phyloP scores from a whole-genome alignment of 1,140 invertebrate species.

The Octopus sinensis region DNA sequence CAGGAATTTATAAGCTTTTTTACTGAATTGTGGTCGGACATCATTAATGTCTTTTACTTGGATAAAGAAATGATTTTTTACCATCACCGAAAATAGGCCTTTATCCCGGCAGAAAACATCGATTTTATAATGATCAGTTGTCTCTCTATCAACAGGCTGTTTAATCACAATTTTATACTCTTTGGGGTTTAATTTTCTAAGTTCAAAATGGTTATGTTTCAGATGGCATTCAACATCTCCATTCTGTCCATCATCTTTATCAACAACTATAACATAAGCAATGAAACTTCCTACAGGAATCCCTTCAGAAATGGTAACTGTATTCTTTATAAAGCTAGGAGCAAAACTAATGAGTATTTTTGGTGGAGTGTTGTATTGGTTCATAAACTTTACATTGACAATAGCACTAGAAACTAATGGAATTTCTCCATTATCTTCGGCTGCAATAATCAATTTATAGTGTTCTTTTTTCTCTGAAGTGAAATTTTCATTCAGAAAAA shows the following conservation, averaged over 20 bases:
- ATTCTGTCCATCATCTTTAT: constrained; percentile 47
- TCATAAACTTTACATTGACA: constrained; percentile 89
- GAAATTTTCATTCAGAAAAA: constrained; percentile 32
- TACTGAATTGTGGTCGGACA: constrained; percentile 22
- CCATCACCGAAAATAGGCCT: constrained; percentile 15
- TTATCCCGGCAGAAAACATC: constrained; percentile 21
- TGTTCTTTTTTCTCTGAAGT: constrained; percentile 41
- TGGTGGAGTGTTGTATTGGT: constrained; percentile 93
- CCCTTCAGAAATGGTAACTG: constrained; percentile 37
- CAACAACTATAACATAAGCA: constrained; percentile 47
- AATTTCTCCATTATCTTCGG: constrained; percentile 40
- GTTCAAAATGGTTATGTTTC: constrained; percentile 18
- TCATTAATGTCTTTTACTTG: constrained; percentile 26
- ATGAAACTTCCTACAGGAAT: constrained; percentile 44
- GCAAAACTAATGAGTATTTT: constrained; percentile 67
- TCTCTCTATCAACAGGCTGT: constrained; percentile 20
- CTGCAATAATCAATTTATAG: constrained; percentile 41
- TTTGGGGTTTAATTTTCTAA: constrained; percentile 19
- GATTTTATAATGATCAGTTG: constrained; percentile 18
- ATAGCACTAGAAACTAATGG: constrained; percentile 85
- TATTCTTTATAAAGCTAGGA: constrained; percentile 26
- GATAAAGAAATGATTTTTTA: constrained; percentile 21
- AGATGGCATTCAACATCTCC: constrained; percentile 38
- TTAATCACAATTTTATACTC: constrained; percentile 25
- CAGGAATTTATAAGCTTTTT: constrained; percentile 10